Base-by-base conservation (phyloP, 1,140 invertebrate species). In the Pemphigus obesinymphae region DNA sequence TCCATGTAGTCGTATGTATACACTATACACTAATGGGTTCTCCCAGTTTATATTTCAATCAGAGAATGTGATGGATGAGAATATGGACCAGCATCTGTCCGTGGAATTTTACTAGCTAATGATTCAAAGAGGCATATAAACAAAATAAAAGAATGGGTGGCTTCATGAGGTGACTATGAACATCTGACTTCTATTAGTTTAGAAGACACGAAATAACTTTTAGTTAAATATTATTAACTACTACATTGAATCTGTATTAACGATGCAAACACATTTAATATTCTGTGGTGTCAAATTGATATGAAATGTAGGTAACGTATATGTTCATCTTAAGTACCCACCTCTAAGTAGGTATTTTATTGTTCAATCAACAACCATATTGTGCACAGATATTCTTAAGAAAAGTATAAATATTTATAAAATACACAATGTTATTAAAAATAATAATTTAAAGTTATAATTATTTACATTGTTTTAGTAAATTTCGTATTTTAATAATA, bases 31-130 rank as follows among this genome's bases (percentile, higher is more conserved):
- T 58, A 63, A 58, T 61, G 37, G 10, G 37, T 20, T 61, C 55
- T 80, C 26, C 17, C 55, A 10, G 55, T 45, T 80, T 63, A 80
- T 80, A 63, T 80, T 80, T 80, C 76, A 80, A 80, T 80, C 55
- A 80, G 37, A 61, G 55, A 80, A 55, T 37, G 55, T 80, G 53
- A 80, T 80, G 55, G 76, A 80, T 80, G 76, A 80, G 26, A 63
- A 55, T 80, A 20, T 55, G 37, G 55, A 63, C 76, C 37, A 55
- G 53, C 75, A 78, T 13, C 50, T 80, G 76, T 80, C 37, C 13
- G n/a, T 31, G 55, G 55, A 80, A 80, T 63, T 80, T 80, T 80
- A 80, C 76, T 45, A n/a, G 15, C 76, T 80, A 80, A 80, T 45
- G 55, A 63, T 80, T 80, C 37, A 2, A 45, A 80, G 55, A 43